Conservation (phyloP, 2,888 invertebrate genomes). For the Drosophila buzzatii region DNA sequence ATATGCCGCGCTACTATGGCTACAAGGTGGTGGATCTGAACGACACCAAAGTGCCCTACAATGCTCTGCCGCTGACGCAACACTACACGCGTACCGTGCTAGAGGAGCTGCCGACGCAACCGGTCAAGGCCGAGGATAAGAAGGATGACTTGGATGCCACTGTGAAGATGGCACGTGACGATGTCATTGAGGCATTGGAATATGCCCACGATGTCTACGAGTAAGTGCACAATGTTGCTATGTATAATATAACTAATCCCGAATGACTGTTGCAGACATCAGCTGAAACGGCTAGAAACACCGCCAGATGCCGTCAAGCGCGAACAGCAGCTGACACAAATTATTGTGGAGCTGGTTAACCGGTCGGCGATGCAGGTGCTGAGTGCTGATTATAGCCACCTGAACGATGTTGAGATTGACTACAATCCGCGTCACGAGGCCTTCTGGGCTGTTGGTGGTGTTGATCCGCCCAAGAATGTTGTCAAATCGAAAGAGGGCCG, state of each 20-base stretch:
- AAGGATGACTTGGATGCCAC: conserved; percentile 45
- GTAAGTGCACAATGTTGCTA: conserved; percentile 47
- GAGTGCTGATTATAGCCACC: conserved; percentile 87
- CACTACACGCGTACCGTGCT: conserved; percentile 92
- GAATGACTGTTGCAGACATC: conserved; percentile 25
- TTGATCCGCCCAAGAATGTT: conserved; percentile 86
- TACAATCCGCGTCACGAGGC: conserved; percentile 92
- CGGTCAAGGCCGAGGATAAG: conserved; percentile 3
- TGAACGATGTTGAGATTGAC: conserved; percentile 88
- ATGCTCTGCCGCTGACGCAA: conserved; percentile 89
- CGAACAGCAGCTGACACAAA: conserved; percentile 77
- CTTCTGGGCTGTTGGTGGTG: conserved; percentile 93
- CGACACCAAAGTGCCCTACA: conserved; percentile 88
- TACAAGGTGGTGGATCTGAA: conserved; percentile 88
- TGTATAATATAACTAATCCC: neutral
- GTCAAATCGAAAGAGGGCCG: conserved; percentile 85
- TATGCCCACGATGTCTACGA: conserved; percentile 72
- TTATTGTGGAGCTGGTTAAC: conserved; percentile 89
- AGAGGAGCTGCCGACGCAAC: conserved; percentile 84
- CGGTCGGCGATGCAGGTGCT: conserved; percentile 88
- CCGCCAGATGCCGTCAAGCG: conserved; percentile 37
- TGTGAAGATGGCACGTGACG: conserved; percentile 61
- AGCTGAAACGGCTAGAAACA: conserved; percentile 24
- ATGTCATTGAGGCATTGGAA: conserved; percentile 80
- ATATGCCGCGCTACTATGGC: conserved; percentile 93